phyloP scores from a whole-genome alignment of 53 echinoderm and acorn worm genomes.

The Pentamera pediparva region DNA sequence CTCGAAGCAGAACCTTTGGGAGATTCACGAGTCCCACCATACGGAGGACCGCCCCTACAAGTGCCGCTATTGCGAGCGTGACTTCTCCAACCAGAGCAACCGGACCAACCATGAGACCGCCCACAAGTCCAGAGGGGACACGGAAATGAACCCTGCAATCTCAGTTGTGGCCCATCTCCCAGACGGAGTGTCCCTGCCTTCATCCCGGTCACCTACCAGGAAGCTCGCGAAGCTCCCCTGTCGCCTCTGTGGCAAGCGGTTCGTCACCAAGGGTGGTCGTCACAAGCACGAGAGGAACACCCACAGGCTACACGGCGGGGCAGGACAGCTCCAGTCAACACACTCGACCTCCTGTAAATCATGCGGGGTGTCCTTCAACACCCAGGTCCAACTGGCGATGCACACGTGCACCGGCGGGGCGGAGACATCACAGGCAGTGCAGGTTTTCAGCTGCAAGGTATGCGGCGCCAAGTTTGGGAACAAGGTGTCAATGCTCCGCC shows the following conservation, averaged over 20 bases:
- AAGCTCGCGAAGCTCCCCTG: neutral
- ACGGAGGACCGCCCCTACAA: neutral
- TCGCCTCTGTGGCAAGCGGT: constrained; percentile 1
- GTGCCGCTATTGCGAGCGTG: constrained; percentile 9
- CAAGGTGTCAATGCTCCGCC: neutral
- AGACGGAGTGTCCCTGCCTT: neutral
- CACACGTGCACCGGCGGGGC: neutral
- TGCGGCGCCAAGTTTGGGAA: neutral
- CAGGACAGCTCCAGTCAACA: neutral
- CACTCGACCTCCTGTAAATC: neutral
- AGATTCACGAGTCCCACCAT: neutral
- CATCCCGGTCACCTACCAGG: neutral
- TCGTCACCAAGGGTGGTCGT: neutral
- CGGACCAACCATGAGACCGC: constrained; percentile 11
- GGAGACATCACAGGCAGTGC: no score
- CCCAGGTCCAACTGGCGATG: neutral
- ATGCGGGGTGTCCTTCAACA: neutral
- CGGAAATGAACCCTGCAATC: neutral
- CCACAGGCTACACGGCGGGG: constrained; percentile 4
- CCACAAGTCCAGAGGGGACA: neutral
- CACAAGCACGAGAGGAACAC: neutral
- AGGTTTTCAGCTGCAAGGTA: neutral
- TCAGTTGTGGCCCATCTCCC: no score
- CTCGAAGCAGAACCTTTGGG: constrained; percentile 3
- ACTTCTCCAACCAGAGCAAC: neutral